Percentiles rank a stretch among this genome's conserved stretches.
These are phyloP conservation scores for Arctia plantaginis DNA, from an alignment of 2,888 invertebrate genomes.

Conservation along the genomic window DNA sequence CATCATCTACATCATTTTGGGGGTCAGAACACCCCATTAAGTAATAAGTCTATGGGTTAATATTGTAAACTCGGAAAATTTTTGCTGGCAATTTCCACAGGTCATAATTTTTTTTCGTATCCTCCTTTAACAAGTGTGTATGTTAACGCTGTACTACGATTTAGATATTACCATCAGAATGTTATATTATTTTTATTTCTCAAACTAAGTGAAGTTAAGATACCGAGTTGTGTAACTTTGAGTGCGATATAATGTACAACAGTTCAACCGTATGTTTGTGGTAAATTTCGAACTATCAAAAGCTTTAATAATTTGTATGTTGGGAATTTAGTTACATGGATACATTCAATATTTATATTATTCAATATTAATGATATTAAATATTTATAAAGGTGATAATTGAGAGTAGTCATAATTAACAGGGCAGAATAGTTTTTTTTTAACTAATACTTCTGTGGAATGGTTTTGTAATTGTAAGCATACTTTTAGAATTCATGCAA, in stretches of 20 bases:
- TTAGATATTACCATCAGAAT: neutral
- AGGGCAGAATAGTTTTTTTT: neutral
- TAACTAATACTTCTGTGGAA: neutral
- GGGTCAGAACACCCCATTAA: neutral
- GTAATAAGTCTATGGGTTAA: neutral
- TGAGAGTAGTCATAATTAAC: neutral
- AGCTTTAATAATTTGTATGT: slow-evolving; percentile 11
- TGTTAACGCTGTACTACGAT: neutral
- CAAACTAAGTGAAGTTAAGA: slow-evolving; percentile 8
- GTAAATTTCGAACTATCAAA: slow-evolving; percentile 3
- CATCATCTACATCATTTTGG: neutral
- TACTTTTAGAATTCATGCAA: neutral
- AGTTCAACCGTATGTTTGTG: slow-evolving; percentile 6
- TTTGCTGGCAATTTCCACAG: neutral
- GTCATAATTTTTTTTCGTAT: neutral
- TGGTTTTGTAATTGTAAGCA: neutral
- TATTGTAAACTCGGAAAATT: neutral
- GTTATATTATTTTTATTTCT: slow-evolving; percentile 1
- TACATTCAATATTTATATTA: neutral
- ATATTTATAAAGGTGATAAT: too few relatives aligned
- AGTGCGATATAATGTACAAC: slow-evolving; percentile 1
- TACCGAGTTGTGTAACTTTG: slow-evolving; percentile 15
- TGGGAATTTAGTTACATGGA: neutral
- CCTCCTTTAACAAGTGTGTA: neutral
- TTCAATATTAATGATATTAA: too few relatives aligned